These are phyloP conservation scores for Hippocampus mohnikei DNA, from an alignment of 2,113 vertebrate genomes.

Conservation along the genomic window DNA sequence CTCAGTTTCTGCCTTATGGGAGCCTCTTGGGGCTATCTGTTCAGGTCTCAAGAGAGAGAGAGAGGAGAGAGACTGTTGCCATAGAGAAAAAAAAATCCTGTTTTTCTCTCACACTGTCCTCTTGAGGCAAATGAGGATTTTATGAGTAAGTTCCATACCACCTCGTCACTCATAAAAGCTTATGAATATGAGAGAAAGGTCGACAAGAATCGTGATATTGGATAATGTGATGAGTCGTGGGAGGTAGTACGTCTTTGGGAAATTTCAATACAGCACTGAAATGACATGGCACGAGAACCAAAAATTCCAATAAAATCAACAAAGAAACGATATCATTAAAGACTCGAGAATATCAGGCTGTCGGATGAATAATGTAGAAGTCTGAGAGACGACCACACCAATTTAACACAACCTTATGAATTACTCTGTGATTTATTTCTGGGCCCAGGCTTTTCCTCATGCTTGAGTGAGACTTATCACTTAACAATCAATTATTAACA, in stretches of 20 bases:
- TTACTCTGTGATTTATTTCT: slow-evolving; percentile 74
- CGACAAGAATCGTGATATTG: slow-evolving; percentile 70
- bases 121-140: slow-evolving; percentile 51
- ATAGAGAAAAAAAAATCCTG: slow-evolving; percentile 39
- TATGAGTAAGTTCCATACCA: slow-evolving; percentile 24
- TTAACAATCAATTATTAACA: slow-evolving; percentile 80
- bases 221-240: slow-evolving; percentile 38
- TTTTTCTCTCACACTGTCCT: slow-evolving; percentile 45
- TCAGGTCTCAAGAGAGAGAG: slow-evolving; percentile 68
- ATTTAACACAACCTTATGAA: slow-evolving; percentile 75
- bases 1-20: slow-evolving; percentile 65
- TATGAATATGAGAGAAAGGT: slow-evolving; percentile 70
- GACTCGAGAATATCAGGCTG: slow-evolving; percentile 50
- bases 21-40: slow-evolving; percentile 67
- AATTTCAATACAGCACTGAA: neutral
- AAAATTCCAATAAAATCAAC: neutral
- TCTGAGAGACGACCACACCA: slow-evolving; percentile 65
- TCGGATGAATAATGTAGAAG: slow-evolving; percentile 69
- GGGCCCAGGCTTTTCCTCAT: slow-evolving; percentile 65
- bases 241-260: slow-evolving; percentile 34
- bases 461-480: slow-evolving; percentile 73
- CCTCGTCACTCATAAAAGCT: slow-evolving; percentile 69
- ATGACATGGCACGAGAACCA: neutral
- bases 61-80: neutral
- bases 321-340: slow-evolving; percentile 30